These are phyloP conservation scores for Sminthopsis crassicaudata DNA, from an alignment of 2,113 vertebrate genomes.

Conservation along the genomic window DNA sequence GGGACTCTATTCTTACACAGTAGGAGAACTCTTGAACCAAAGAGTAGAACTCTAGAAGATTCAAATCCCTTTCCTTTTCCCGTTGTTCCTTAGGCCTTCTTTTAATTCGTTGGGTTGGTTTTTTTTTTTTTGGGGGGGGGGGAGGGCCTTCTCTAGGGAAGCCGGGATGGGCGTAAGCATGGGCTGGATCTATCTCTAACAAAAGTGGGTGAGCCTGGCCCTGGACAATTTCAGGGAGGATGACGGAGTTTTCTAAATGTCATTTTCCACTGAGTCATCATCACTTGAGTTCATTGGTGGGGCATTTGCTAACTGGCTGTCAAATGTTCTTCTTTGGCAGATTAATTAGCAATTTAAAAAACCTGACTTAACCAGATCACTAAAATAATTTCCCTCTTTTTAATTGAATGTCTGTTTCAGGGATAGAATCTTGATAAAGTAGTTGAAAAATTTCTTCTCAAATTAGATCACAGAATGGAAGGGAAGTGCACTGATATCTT, in stretches of 20 bases:
- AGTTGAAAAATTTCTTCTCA: background rate
- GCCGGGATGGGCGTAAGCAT: background rate
- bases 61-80: background rate
- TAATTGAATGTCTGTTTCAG: background rate
- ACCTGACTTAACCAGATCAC: background rate
- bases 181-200: background rate
- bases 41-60: background rate
- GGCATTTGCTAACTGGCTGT: slow-evolving; percentile 6
- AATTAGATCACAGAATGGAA: background rate
- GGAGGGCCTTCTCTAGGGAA: slow-evolving; percentile 16
- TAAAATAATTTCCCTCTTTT: background rate
- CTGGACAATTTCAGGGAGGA: slow-evolving; percentile 47
- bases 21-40: slow-evolving; percentile 5
- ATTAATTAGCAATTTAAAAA: slow-evolving; percentile 35
- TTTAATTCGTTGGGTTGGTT: background rate
- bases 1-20: background rate
- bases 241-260: slow-evolving; percentile 48
- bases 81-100: background rate
- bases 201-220: slow-evolving; percentile 68
- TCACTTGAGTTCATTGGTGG: slow-evolving; percentile 54
- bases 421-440: background rate
- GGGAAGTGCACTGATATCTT: background rate
- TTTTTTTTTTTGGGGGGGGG: background rate
- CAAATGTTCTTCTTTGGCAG: slow-evolving; percentile 71
- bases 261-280: slow-evolving; percentile 77